These are phyloP conservation scores for Phrynocephalus versicolor DNA, from an alignment of 2,113 vertebrate species.

Conservation along the genomic window DNA sequence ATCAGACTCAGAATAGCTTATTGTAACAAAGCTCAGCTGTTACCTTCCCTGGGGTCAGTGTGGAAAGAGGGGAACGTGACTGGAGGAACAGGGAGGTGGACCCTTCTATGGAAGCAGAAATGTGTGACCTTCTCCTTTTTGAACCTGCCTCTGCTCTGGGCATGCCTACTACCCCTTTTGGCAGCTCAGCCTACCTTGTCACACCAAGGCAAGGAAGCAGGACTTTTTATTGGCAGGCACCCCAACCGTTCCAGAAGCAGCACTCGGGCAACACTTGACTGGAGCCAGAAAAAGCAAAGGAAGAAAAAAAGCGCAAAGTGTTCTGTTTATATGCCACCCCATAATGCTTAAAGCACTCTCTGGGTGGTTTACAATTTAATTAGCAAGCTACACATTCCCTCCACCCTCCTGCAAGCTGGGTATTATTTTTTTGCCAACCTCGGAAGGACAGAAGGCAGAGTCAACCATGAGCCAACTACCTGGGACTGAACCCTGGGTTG, in stretches of 20 bases:
- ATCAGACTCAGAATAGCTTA: not conserved
- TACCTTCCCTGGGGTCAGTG: not conserved
- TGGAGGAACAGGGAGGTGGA: not conserved
- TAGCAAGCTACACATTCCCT: too few relatives aligned
- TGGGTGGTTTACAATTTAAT: too few relatives aligned
- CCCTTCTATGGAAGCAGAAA: not conserved
- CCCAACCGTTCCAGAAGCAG: not conserved
- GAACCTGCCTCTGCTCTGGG: conserved; percentile 15
- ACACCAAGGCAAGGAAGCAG: not conserved
- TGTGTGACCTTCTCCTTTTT: conserved; percentile 3
- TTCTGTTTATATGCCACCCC: too few relatives aligned
- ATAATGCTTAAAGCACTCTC: too few relatives aligned
- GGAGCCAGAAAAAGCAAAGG: not conserved
- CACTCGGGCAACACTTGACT: too few relatives aligned
- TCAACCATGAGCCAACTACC: too few relatives aligned
- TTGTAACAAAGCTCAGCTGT: not conserved
- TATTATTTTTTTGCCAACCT: too few relatives aligned
- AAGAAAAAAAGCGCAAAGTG: not conserved
- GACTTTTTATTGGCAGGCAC: not conserved
- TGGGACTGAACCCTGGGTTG: too few relatives aligned
- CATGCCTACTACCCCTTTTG: not conserved
- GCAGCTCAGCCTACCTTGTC: not conserved
- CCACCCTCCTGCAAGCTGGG: too few relatives aligned
- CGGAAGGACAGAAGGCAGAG: too few relatives aligned
- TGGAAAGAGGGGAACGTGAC: not conserved